Conservation (phyloP, 2,797 vertebrate genomes). For the Rhyacichthys aspro region DNA sequence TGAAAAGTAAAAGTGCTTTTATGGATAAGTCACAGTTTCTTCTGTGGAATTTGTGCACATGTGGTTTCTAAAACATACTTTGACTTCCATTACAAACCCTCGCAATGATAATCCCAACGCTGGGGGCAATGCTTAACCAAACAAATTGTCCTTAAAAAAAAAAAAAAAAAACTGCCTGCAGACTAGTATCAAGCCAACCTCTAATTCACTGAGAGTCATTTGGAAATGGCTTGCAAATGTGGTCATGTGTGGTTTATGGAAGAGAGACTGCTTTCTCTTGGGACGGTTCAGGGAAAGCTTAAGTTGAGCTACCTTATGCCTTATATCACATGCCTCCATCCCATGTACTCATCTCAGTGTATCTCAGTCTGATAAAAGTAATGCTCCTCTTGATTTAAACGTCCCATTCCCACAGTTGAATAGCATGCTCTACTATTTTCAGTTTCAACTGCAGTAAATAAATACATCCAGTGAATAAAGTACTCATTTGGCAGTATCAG, state of each 20-base stretch:
- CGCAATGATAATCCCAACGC: conserved; percentile 11
- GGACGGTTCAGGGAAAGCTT: conserved; percentile 27
- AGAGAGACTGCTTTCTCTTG: conserved; percentile 27
- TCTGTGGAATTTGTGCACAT: conserved; percentile 45
- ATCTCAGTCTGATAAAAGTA: conserved; percentile 27
- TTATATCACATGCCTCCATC: conserved; percentile 21
- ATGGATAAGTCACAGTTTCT: conserved; percentile 41
- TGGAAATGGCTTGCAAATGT: conserved; percentile 62
- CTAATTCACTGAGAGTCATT: conserved; percentile 43
- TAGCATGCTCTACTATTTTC: too few relatives aligned
- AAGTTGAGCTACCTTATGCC: conserved; percentile 15
- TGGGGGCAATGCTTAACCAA: conserved; percentile 17
- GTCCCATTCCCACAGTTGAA: too few relatives aligned
- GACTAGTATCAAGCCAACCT: conserved; percentile 34
- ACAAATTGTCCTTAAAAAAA: conserved; percentile 9
- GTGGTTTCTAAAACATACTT: conserved; percentile 51
- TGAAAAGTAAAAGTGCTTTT: conserved; percentile 40
- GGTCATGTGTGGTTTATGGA: conserved; percentile 54
- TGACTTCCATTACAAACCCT: conserved; percentile 18
- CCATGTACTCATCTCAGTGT: conserved; percentile 7
- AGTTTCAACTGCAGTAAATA: too few relatives aligned
- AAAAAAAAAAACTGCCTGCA: conserved; percentile 43
- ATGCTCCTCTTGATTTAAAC: too few relatives aligned
- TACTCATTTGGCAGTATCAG: too few relatives aligned
- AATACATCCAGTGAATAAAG: too few relatives aligned